Evolutionary conservation across 2,797 vertebrate species (phyloP).

Genomic region (Eulemur rubriventer): DNA sequence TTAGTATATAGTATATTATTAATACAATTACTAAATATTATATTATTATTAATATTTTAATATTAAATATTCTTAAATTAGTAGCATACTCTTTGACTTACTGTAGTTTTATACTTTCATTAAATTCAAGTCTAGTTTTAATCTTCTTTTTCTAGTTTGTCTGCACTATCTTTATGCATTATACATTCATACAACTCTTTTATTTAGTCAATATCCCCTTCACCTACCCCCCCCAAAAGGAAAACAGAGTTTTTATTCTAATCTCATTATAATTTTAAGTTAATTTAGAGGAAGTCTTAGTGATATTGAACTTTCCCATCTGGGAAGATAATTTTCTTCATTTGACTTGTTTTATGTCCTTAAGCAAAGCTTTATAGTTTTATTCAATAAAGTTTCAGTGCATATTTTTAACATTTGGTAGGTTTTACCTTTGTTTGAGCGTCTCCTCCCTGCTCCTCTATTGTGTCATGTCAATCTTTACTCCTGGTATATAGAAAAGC

Average conservation of each 20-base stretch:
- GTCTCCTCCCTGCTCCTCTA: background rate
- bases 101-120: background rate
- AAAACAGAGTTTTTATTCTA: background rate
- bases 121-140: background rate
- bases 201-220: background rate
- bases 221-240: fast-evolving
- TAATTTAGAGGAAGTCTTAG: background rate
- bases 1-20: background rate
- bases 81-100: background rate
- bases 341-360: background rate
- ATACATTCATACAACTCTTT: background rate
- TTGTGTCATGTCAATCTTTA: background rate
- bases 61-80: background rate
- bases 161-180: background rate
- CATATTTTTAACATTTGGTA: background rate
- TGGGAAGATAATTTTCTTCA: background rate
- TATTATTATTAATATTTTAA: background rate
- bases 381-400: background rate
- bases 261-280: background rate
- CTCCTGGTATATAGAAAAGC: background rate
- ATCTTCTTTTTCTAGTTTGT: background rate
- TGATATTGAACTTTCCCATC: background rate
- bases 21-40: background rate
- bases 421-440: background rate
- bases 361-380: background rate